phyloP scores from a whole-genome alignment of 30 jellyfish, hydroid and myxozoan genomes.

The Rhopilema esculentum region DNA sequence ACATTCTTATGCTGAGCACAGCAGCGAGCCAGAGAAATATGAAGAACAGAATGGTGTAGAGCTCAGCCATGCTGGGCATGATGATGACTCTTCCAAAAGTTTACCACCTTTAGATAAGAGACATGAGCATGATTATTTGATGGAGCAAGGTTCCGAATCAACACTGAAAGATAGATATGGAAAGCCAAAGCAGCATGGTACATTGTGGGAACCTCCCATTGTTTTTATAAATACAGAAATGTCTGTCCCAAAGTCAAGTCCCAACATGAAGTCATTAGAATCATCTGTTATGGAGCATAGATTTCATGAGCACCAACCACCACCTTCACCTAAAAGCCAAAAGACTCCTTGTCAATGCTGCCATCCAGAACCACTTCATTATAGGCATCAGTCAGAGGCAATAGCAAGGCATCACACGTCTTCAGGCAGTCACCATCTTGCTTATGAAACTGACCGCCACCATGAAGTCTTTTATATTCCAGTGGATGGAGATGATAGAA shows the following conservation, averaged over 20 bases:
- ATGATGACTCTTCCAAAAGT: slow-evolving; percentile 22
- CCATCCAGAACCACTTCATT: slow-evolving; percentile 58
- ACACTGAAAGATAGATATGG: slow-evolving; percentile 53
- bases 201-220: slow-evolving; percentile 86
- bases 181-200: slow-evolving; percentile 77
- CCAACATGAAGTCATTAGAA: slow-evolving; percentile 23
- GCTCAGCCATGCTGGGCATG: not conserved
- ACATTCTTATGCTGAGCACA: slow-evolving; percentile 38
- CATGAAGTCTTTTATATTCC: slow-evolving; percentile 71
- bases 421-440: slow-evolving; percentile 34
- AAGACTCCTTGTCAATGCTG: slow-evolving; percentile 57
- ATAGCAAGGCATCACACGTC: slow-evolving; percentile 45
- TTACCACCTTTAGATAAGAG: slow-evolving; percentile 22
- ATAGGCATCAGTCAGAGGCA: slow-evolving; percentile 28
- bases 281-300: slow-evolving; percentile 37
- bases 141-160: slow-evolving; percentile 40
- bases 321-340: slow-evolving; percentile 63
- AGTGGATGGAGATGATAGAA: slow-evolving; percentile 49
- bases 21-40: slow-evolving; percentile 20
- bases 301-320: slow-evolving; percentile 34
- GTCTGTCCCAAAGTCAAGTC: slow-evolving; percentile 44
- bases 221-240: slow-evolving; percentile 64
- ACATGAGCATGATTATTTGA: slow-evolving; percentile 25
- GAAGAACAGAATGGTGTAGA: slow-evolving; percentile 50
- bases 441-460: slow-evolving; percentile 53